Percentiles rank a stretch among this genome's conserved stretches.
phyloP scores from a whole-genome alignment of 2,797 vertebrate species.

The Garrulus glandarius region DNA sequence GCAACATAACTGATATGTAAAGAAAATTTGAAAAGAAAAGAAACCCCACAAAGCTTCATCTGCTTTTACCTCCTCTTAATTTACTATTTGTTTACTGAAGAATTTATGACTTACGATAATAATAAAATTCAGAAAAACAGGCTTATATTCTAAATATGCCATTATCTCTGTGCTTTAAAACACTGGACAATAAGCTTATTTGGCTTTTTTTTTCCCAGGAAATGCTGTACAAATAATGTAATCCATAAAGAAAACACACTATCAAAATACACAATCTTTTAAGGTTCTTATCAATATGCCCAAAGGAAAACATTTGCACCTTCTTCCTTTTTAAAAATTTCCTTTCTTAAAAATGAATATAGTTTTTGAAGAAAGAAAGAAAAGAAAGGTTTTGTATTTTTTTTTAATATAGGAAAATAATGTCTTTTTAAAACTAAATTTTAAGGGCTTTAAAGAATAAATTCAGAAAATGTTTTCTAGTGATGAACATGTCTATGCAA shows the following conservation, averaged over 20 bases:
- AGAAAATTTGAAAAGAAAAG: not conserved
- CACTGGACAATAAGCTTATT: not conserved
- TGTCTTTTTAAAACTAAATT: not conserved
- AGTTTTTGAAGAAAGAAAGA: not conserved
- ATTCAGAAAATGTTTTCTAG: not conserved
- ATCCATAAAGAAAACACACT: not conserved
- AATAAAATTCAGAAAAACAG: not conserved
- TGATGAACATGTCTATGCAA: not conserved
- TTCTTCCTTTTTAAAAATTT: not conserved
- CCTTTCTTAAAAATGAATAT: not conserved
- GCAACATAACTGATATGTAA: not conserved
- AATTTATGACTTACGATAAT: not conserved
- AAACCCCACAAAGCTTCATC: not conserved
- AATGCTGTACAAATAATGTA: not conserved
- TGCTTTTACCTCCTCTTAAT: not conserved
- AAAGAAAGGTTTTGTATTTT: not conserved
- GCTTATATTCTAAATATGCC: not conserved
- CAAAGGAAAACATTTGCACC: not conserved
- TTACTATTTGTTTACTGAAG: not conserved
- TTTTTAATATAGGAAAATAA: not conserved
- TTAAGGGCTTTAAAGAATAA: not conserved
- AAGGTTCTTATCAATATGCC: not conserved
- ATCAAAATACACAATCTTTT: not conserved
- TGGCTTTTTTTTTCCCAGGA: not conserved
- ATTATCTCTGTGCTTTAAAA: not conserved